Conservation (phyloP, 2,888 invertebrate species). For the Sinotaia quadrata region DNA sequence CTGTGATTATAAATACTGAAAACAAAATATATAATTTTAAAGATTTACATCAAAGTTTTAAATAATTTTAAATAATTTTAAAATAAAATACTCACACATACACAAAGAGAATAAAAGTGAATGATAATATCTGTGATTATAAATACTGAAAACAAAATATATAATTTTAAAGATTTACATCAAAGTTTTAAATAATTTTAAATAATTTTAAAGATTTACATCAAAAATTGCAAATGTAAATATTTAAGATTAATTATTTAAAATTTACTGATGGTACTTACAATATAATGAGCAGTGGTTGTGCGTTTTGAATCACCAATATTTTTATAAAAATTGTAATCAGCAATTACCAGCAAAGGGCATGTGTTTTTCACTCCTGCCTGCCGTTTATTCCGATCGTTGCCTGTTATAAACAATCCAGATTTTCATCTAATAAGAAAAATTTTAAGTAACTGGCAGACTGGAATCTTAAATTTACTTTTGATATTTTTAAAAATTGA, state of each 20-base stretch:
- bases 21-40: too few relatives aligned
- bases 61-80: too few relatives aligned
- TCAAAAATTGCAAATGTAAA: not conserved
- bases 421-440: not conserved
- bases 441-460: not conserved
- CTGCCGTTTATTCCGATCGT: conserved; percentile 37
- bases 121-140: too few relatives aligned
- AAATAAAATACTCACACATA: too few relatives aligned
- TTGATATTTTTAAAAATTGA: too few relatives aligned
- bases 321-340: conserved; percentile 94
- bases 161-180: too few relatives aligned
- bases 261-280: conserved; percentile 70
- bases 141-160: too few relatives aligned
- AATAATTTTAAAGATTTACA: too few relatives aligned
- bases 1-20: too few relatives aligned
- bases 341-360: conserved; percentile 91
- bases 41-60: too few relatives aligned
- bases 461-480: not conserved
- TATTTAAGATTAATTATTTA: conserved; percentile 2
- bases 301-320: conserved; percentile 95
- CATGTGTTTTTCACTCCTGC: conserved; percentile 75
- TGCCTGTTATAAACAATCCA: conserved; percentile 25
- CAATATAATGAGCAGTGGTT: conserved; percentile 95
- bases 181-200: too few relatives aligned
- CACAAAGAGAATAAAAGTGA: too few relatives aligned